These are phyloP conservation scores for Mesoclemmys tuberculata DNA, from an alignment of 2,113 vertebrate species.

Conservation along the genomic window DNA sequence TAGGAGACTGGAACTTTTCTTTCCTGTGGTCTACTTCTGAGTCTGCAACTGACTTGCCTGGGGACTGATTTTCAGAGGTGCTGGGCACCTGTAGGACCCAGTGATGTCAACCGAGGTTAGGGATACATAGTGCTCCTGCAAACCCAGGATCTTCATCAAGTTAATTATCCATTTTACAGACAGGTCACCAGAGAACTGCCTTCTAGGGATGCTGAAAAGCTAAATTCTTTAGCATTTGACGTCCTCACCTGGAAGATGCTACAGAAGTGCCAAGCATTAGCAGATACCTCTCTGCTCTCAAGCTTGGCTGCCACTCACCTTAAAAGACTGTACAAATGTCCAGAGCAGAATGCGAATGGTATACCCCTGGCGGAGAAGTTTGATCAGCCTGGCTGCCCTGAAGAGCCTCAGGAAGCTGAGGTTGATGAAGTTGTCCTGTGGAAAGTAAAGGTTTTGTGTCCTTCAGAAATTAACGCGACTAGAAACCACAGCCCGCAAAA, in stretches of 20 bases:
- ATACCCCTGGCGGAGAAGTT: constrained; percentile 95
- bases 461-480: constrained; percentile 44
- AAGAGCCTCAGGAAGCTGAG: constrained; percentile 96
- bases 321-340: constrained; percentile 98
- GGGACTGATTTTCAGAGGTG: not conserved
- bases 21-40: rapidly evolving
- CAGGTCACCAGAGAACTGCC: not conserved
- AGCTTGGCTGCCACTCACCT: constrained; percentile 78
- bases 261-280: rapidly evolving
- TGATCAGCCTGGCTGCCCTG: constrained; percentile 94
- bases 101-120: not conserved
- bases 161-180: not conserved
- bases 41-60: rapidly evolving
- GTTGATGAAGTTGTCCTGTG: constrained; percentile 94
- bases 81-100: rapidly evolving
- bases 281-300: rapidly evolving
- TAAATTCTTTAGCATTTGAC: not conserved
- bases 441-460: constrained; percentile 64
- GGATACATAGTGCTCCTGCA: not conserved
- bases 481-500: constrained; percentile 72
- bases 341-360: constrained; percentile 97
- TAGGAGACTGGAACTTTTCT: rapidly evolving
- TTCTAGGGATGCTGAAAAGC: not conserved
- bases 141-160: not conserved
- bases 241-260: not conserved